Evolutionary conservation across 1,140 invertebrate species (phyloP), one percentile per base, ranked within the genome.

Genomic region (Sweltsa coloradensis): DNA sequence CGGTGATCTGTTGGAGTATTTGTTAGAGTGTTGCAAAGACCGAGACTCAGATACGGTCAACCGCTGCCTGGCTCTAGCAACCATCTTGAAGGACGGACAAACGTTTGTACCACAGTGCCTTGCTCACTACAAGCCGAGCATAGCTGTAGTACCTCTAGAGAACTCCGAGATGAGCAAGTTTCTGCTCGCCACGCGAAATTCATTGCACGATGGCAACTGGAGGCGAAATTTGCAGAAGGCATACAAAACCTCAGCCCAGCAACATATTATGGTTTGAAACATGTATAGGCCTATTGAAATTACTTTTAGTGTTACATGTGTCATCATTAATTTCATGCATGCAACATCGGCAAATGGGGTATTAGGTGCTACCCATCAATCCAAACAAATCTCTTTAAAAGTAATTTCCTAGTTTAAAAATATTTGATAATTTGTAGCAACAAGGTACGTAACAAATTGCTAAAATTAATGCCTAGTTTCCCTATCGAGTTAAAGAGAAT

Each of bases 191-290:
- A 52, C 51, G 6, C 49, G 37, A 34, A 24, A 42, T 3, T 41
- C 46, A 22, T 23, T 52, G 3, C 51, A 52, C 46, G 51, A 52
- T 45, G 22, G 24, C 23, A 45, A 40, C 22, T 52, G 51, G 51
- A 16, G 49, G 5, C 45, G 41, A 9, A 46, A 52, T n/a, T 41
- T 37, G 13, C 39, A 39, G 22, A 52, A 44, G 26, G 21, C 47
- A 19, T 51, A 48, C 29, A 49, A 36, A 40, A 31, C 41, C 1
- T 29, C 29, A 3, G 13, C 11, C 22, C 22, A 13, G 21, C 42
- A 49, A n/a, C 46, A 52, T 5, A 41, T 52, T 5, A 52, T 49
- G 49, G 49, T 50, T 16, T 34, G 34, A 34, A 39, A 22, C 13
- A 16, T 44, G 14, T 44, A 14, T 7, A 2, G 6, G 6, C 5